A percentile compares a stretch with the other conserved stretches of the same genome.
phyloP scores from a whole-genome alignment of 2,113 vertebrate species.

The Muscicapa adusta region DNA sequence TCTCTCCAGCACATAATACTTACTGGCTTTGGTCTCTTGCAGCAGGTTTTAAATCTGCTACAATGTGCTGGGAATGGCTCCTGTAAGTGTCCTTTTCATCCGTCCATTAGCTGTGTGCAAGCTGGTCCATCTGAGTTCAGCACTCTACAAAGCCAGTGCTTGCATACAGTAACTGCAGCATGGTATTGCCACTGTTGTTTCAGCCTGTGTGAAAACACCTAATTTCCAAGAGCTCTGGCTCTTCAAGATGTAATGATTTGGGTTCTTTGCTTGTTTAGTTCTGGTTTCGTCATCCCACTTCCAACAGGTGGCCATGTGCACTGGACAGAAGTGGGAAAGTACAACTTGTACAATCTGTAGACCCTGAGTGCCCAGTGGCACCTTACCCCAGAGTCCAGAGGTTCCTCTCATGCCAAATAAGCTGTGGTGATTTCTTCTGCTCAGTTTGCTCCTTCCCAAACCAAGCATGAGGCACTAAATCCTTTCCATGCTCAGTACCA shows the following conservation, averaged over 20 bases:
- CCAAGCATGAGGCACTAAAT: accelerated
- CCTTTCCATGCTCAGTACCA: accelerated
- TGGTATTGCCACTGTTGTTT: background rate
- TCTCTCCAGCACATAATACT: background rate
- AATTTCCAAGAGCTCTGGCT: background rate
- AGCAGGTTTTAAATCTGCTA: background rate
- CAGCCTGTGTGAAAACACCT: background rate
- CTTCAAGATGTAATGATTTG: background rate
- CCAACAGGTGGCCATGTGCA: background rate
- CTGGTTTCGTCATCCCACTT: background rate
- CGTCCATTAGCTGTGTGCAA: too few relatives aligned
- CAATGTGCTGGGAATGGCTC: background rate
- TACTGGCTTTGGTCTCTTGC: background rate
- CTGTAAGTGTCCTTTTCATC: background rate
- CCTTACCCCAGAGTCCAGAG: background rate
- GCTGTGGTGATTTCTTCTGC: background rate
- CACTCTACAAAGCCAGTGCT: background rate
- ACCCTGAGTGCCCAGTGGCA: background rate
- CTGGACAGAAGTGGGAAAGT: background rate
- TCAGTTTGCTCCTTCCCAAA: background rate
- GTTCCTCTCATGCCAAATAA: background rate
- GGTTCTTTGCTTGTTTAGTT: background rate
- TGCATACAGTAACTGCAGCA: background rate
- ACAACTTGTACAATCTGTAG: background rate
- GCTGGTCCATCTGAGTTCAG: background rate